Conservation (phyloP, 1,140 invertebrate genomes). For the Drosophila parabipectinata region DNA sequence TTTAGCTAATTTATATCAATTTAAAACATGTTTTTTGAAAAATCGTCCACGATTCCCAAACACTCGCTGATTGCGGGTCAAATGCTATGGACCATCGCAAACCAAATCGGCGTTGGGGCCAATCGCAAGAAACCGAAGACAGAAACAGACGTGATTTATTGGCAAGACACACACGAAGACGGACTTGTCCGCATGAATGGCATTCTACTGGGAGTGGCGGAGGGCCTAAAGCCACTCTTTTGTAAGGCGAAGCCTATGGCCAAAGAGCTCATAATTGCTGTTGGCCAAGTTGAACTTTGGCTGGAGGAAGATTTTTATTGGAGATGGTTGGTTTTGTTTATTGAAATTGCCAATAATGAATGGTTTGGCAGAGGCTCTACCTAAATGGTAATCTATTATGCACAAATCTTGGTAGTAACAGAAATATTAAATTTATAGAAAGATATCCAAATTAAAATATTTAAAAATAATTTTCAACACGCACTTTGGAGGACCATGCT, state of each 20-base stretch:
- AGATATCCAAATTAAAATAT: no score
- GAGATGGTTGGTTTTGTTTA: background rate
- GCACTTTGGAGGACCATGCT: background rate
- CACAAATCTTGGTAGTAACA: background rate
- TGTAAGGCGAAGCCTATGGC: slow-evolving; percentile 12
- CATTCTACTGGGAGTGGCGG: slow-evolving; percentile 1
- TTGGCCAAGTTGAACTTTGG: slow-evolving; percentile 16
- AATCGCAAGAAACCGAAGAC: background rate
- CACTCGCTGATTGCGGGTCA: background rate
- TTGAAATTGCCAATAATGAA: slow-evolving; percentile 7
- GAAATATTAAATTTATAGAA: background rate
- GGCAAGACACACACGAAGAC: slow-evolving; percentile 4
- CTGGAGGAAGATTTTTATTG: background rate
- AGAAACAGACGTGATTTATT: slow-evolving; percentile 8
- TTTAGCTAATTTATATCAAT: background rate
- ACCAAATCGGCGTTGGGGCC: background rate
- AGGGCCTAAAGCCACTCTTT: background rate
- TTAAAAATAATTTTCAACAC: background rate
- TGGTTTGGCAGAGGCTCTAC: background rate
- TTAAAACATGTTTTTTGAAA: background rate
- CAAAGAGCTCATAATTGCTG: slow-evolving; percentile 9
- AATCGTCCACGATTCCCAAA: background rate
- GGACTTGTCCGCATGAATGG: slow-evolving; percentile 1
- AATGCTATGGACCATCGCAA: background rate
- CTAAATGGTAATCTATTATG: background rate